Evolutionary conservation across 1,140 invertebrate species (phyloP), one percentile per base, ranked within the genome.

Genomic region (Ectropis grisescens): DNA sequence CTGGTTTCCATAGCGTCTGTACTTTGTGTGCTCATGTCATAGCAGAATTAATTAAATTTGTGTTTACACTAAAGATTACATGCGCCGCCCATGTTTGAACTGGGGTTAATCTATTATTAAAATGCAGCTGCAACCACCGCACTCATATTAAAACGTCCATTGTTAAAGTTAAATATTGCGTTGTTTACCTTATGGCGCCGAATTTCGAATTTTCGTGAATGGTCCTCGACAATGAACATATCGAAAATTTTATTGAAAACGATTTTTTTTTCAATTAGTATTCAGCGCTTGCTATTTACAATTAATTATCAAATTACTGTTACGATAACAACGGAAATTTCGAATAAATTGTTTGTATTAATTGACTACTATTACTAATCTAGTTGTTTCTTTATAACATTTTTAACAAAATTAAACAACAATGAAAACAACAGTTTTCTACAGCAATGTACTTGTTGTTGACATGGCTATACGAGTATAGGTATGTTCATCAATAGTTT

Each of bases 31-130:
- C 33, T 46, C 25, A 36, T 29, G 32, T 40, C 37, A 37, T 36
- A 26, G 28, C 12, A 22, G 33, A 42, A 47, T 51, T 51, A 47
- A 51, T 51, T 39, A 46, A 51, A 46, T 42, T 47, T 38, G 39
- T 41, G 35, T 46, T 29, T 51, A 42, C 43, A 39, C 29, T 46
- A 42, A 51, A 47, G 43, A 51, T 51, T 47, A 51, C 43, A 46
- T 23, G 37, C 29, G 13, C 34, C 5, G 28, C n/a, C 36, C 16
- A 12, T 41, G 38, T 39, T 42, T 39, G 35, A 24, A 15, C 29
- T 11, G 19, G 23, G 29, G 38, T 51, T 42, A 46, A 51, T 51
- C 29, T 47, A 47, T 46, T 47, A 51, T 39, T 51, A 42, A 39
- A 41, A 41, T 46, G 33, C 32, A 47, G 42, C 27, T 42, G 39